Evolutionary conservation across 2,888 invertebrate species (phyloP), one percentile per base, ranked within the genome.

Genomic region (Cotesia congregata): DNA sequence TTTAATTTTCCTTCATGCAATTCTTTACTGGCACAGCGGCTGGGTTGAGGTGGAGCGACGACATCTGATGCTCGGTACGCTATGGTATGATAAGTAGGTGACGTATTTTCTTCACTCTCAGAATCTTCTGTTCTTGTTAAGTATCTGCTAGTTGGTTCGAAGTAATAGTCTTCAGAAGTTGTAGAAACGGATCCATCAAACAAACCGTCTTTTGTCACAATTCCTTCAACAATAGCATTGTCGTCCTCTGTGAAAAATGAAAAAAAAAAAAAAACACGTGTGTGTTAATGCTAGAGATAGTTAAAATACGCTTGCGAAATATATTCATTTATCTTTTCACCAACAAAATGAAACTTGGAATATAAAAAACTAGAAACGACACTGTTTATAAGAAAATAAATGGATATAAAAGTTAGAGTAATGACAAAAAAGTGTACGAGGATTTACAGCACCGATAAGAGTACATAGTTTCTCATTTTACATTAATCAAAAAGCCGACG

Each of bases 181-280:
- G 96, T 95, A 89, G 93, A 92, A 86, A 98, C 94, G 75, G 95
- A 95, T 74, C 97, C 98, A 88, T 98, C 97, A 90, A 98, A 96
- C 77, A 96, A 92, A 76, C 97, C 97, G 78, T 96, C 95, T 77
- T 93, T 92, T 78, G 97, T 97, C 84, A 98, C 93, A 84, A 97
- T 91, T 62, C 97, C 98, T 86, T 96, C 94, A 74, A 97, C 96
- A 82, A 93, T 90, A 12, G 97, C 94, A 70, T 92, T 92, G 81
- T 96, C 95, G 85, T 97, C 96, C 91, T 94, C 96, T 96, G 92
- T 60, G 92, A 92, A 74, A 80, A 83, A 81, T 72, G 67, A 41
- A 73, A 71, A 71, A 74, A 59, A 30, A 70, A 71, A 15, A 38
- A 67, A 41, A 64, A 41, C 62, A 71, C 15, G 39, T 15, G 17